These are phyloP conservation scores for Pyrocoelia pectoralis DNA, from an alignment of 2,888 invertebrate genomes.

Conservation along the genomic window DNA sequence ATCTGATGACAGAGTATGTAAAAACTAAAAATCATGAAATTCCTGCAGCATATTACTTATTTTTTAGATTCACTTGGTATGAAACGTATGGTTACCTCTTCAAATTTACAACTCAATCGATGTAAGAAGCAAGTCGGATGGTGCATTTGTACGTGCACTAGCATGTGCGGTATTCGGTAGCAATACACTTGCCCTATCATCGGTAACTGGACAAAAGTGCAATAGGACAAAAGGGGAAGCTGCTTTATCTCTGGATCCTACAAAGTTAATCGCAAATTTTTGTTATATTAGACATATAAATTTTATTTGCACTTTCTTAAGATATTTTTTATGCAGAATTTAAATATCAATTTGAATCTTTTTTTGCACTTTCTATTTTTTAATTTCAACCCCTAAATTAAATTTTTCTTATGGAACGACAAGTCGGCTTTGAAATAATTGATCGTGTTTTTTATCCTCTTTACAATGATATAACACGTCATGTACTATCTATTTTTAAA, in stretches of 20 bases:
- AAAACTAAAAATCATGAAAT: constrained; percentile 4
- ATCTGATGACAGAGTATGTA: constrained; percentile 5
- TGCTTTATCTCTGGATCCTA: constrained; percentile 1
- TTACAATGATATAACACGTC: too few species aligned
- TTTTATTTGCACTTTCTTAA: too few species aligned
- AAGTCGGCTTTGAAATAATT: too few species aligned
- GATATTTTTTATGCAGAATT: too few species aligned
- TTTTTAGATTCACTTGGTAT: constrained; percentile 1
- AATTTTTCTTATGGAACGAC: too few species aligned
- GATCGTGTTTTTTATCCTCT: too few species aligned
- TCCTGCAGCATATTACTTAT: constrained; percentile 3
- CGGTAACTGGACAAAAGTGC: constrained; percentile 6
- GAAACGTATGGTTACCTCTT: constrained; percentile 1
- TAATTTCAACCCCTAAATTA: too few species aligned
- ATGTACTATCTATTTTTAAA: too few species aligned
- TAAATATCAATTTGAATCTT: too few species aligned
- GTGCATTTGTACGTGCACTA: background rate
- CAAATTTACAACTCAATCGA: constrained; percentile 4
- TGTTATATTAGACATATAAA: too few species aligned
- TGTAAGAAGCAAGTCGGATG: background rate
- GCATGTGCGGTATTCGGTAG: background rate
- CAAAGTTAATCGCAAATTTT: constrained; percentile 1
- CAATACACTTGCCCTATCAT: constrained; percentile 5
- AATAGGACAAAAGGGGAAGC: background rate
- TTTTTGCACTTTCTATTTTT: too few species aligned